Base-by-base conservation (phyloP, 30 jellyfish, hydroid and myxozoan species). In the Cassiopea andromeda region DNA sequence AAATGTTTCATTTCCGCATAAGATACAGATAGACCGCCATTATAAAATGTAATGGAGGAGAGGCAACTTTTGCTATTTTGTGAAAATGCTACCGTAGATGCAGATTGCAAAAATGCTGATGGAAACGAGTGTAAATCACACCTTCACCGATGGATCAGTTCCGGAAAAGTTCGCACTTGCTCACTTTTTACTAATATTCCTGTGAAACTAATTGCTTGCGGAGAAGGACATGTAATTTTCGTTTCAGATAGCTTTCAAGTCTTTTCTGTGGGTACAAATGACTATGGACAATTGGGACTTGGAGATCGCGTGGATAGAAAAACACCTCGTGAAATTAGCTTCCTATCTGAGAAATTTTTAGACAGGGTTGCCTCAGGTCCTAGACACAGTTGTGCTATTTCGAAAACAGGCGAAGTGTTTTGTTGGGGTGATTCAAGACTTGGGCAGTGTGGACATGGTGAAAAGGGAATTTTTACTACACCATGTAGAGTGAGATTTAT, bases 371-470 rank as follows among this genome's bases (percentile, higher is more conserved):
- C 92, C 61, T 89, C 97, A 80, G 99, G 99, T 44, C 73, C 97
- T 4, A 73, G 98, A 19, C 99, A 96, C 50, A 92, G 95, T 72
- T 89, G 92, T 78, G 97, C 96, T 1, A 74, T 92, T 47, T 89
- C 97, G 18, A 86, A 88, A 15, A 90, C 58, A 54, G 99, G 99
- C 44, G 84, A 89, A 69, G 90, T 96, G 6, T 92, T 67, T 82
- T 81, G 95, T 67, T 96, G 99, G 99, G 99, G 99, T 7, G 99
- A 96, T 74, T 96, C 99, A n/a, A 89, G 98, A 59, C 93, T 80
- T 43, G 99, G 98, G 44, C 99, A 96, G 77, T 96, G 99, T 80
- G 99, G 99, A 19, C 91, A 59, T 19, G 98, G 98, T 8, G 94
- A 80, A 49, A 91, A 83, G 86, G 99, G 99, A n/a, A 60, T 92